Base-by-base conservation (phyloP, 1,140 invertebrate genomes). In the Bombus soroeensis region DNA sequence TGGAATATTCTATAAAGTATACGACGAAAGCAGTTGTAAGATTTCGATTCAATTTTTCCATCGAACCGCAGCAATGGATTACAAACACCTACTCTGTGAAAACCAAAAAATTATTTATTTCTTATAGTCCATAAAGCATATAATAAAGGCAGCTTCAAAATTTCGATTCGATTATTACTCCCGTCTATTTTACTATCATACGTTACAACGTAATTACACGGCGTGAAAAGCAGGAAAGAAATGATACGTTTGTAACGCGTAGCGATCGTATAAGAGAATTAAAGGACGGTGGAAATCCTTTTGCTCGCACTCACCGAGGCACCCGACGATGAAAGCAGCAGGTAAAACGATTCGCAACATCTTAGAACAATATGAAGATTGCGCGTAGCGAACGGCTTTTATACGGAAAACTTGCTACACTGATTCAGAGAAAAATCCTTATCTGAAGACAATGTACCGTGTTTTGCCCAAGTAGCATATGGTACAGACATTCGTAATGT, bases 341-440 rank as follows among this genome's bases (percentile, higher is more conserved):
- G 59, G 62, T 41, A 80, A 25, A 10, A 89, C 41, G 1, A 8
- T 59, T 77, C 71, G 75, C 2, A 83, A 78, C 88, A 89, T 89
- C 41, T 89, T 87, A 8, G 41, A 66, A 41, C 28, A 53, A 62
- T 72, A 47, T 39, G 59, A 34, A 53, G 47, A 34, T 81, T 41
- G 25, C 22, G 81, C 73, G 39, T 25, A n/a, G 15, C n/a, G 28
- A 75, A 34, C 64, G 13, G 81, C 88, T 84, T 89, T 89, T 89
- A 89, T 89, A 89, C 43, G 64, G 53, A 34, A 89, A 53, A 68
- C 59, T 59, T 25, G 74, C 59, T 88, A 41, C 64, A 79, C 74
- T 64, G 83, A 85, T 89, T 83, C 64, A 72, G 43, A 68, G 41
- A 78, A 81, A 89, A 85, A 73, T 81, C 68, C 87, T 89, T 89